Evolutionary conservation across 2,888 invertebrate species (phyloP).

Genomic region (Leptinotarsa haldemani): DNA sequence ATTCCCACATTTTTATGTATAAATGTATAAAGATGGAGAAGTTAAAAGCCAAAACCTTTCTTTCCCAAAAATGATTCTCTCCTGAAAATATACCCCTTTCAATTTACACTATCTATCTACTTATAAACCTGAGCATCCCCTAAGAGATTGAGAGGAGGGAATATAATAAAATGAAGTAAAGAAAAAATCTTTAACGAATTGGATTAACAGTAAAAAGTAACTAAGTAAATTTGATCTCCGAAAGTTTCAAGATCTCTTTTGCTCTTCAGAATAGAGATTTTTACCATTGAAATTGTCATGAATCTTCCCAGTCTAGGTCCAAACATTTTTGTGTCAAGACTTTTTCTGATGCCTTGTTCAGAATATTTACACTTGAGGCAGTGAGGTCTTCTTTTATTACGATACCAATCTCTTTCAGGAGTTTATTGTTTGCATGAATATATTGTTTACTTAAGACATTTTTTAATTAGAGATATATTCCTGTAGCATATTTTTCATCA

Average conservation of each 20-base stretch:
- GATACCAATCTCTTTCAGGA: not conserved
- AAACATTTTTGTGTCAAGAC: not conserved
- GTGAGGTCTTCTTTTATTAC: not conserved
- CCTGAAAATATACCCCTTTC: too few species aligned
- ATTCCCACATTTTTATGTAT: too few species aligned
- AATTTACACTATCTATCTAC: too few species aligned
- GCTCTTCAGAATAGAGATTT: not conserved
- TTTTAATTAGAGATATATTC: not conserved
- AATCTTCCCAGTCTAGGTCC: not conserved
- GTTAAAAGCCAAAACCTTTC: too few species aligned
- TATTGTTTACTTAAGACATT: not conserved
- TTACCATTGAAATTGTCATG: not conserved
- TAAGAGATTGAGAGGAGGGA: too few species aligned
- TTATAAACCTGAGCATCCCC: too few species aligned
- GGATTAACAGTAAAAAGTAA: too few species aligned
- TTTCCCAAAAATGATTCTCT: too few species aligned
- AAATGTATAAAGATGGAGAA: too few species aligned
- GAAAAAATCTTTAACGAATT: too few species aligned
- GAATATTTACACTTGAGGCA: not conserved
- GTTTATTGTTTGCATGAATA: not conserved
- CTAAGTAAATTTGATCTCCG: not conserved
- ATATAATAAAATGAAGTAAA: too few species aligned
- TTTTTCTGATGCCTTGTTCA: not conserved
- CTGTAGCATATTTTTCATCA: not conserved
- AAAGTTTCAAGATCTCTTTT: not conserved